Evolutionary conservation across 35 echinoderm and acorn worm species (phyloP), one percentile per base, ranked within the genome.

Genomic region (Heliocidaris erythrogramma): DNA sequence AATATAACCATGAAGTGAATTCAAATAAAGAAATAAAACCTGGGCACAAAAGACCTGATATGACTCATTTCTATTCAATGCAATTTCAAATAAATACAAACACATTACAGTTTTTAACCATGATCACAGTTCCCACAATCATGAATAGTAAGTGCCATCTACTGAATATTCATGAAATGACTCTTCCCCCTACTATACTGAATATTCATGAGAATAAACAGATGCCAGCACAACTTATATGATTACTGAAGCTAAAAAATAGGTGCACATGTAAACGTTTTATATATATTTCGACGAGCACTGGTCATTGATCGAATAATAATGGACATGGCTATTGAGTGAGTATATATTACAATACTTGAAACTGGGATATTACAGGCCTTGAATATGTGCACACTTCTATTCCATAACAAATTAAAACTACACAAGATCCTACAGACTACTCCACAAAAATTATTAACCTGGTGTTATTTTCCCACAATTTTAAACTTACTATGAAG

Each of bases 41-140:
- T 9, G 0, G 65, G 17, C 27, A 78, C 65, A 78, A 78, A 78
- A 27, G 8, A 42, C 14, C n/a, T 78, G 21, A 78, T 78, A 78
- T 78, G 65, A 78, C 17, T 78, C 65, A 78, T 78, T 78, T 78
- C 65, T 78, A 78, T 78, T 78, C 65, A 78, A n/a, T n/a, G 65
- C 65, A 78, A 78, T 78, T n/a, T 78, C 65, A 78, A 78, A 78
- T 78, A 78, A 78, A 78, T 78, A 78, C 65, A 78, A 78, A 78
- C 65, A 78, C 21, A 78, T 78, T 78, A 78, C 59, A 78, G 65
- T 78, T 21, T 78, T 78, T 78, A 24, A 78, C 65, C 18, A 78
- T 78, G 65, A 78, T 78, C 65, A 78, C 18, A n/a, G 65, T 78
- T n/a, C 65, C 65, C 18, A 78, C 65, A 78, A n/a, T 78, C 65